phyloP scores from a whole-genome alignment of 2,113 vertebrate genomes.

The Brevimyrus niger region DNA sequence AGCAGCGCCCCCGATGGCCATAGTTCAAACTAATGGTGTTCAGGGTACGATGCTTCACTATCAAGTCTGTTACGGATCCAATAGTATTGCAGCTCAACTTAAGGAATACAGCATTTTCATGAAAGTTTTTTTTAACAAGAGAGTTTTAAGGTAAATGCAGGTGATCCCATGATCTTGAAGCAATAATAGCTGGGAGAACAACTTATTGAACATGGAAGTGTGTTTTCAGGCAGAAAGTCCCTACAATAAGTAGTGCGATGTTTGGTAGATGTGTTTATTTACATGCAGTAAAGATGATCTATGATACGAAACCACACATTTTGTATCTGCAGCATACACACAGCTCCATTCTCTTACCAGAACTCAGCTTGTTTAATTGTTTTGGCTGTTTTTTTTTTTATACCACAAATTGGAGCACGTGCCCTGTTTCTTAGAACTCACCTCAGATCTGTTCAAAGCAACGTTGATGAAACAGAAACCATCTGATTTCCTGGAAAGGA shows the following conservation, averaged over 20 bases:
- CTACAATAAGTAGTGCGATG: not conserved
- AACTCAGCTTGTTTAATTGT: not conserved
- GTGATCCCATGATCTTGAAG: not conserved
- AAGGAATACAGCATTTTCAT: not conserved
- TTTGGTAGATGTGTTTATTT: not conserved
- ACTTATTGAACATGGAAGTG: not conserved
- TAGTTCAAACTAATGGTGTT: no score
- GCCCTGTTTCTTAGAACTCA: conserved; percentile 11
- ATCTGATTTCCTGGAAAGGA: conserved; percentile 4
- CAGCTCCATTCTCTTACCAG: not conserved
- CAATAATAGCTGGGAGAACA: not conserved
- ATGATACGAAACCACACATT: not conserved
- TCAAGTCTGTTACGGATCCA: not conserved
- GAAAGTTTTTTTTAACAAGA: not conserved
- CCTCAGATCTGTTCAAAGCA: conserved; percentile 3
- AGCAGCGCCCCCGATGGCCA: no score
- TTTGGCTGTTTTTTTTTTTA: not conserved
- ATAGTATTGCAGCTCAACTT: not conserved
- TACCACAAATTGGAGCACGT: not conserved
- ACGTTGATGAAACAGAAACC: not conserved
- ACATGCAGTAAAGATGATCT: not conserved
- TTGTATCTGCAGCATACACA: not conserved
- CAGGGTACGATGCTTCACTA: no score
- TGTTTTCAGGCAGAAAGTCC: not conserved
- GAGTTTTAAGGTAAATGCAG: not conserved